These are phyloP conservation scores for Guaruba guarouba DNA, from an alignment of 2,113 vertebrate genomes.

Conservation along the genomic window DNA sequence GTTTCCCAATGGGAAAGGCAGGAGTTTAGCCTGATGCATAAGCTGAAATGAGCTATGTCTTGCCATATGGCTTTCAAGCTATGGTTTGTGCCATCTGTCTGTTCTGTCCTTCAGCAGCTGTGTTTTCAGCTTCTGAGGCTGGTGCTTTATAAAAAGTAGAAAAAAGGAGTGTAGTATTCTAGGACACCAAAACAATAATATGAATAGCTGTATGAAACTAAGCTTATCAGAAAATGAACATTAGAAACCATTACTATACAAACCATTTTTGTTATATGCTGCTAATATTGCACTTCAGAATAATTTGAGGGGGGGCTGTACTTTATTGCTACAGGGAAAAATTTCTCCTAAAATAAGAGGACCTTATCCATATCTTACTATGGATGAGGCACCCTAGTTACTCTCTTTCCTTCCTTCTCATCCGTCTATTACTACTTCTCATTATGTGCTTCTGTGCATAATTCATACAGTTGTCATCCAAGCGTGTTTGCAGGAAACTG, in stretches of 20 bases:
- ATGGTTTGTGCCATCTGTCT: fast-evolving
- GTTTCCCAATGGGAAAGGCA: neutral
- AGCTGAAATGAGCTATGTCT: neutral
- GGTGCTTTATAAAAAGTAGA: neutral
- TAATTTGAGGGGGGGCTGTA: neutral
- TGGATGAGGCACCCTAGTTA: neutral
- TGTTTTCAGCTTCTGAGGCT: neutral
- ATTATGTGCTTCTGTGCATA: neutral
- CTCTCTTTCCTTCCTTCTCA: neutral
- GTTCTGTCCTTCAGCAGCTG: neutral
- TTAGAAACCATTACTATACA: neutral
- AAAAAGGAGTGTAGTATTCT: neutral
- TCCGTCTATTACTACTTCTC: neutral
- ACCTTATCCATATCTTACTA: neutral
- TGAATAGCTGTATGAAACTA: neutral
- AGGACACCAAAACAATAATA: neutral
- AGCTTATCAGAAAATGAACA: neutral
- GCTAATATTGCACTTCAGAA: neutral
- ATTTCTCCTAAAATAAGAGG: neutral
- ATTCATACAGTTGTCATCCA: neutral
- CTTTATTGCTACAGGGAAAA: neutral
- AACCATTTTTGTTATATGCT: neutral
- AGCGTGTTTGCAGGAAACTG: neutral
- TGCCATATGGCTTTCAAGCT: neutral
- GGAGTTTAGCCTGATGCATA: neutral